A percentile compares a stretch with the other conserved stretches of the same genome.
These are phyloP conservation scores for Scaptodrosophila latifasciaeformis DNA, from an alignment of 2,888 invertebrate genomes.

Conservation along the genomic window DNA sequence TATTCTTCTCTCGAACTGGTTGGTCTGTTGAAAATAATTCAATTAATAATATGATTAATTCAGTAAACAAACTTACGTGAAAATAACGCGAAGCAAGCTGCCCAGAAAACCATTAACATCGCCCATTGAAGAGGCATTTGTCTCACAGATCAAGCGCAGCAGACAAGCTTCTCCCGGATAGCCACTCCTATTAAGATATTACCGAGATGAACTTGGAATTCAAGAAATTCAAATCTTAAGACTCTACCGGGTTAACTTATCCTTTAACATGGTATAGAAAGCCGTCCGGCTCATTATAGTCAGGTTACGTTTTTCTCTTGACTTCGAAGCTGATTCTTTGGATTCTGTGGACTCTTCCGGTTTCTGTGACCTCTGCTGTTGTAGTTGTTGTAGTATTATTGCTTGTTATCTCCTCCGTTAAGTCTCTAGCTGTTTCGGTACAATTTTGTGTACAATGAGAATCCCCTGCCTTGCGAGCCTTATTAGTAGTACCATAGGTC, in stretches of 20 bases:
- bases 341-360: neutral
- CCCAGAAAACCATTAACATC: slow-evolving; percentile 80
- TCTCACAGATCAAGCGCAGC: slow-evolving; percentile 81
- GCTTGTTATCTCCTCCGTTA: neutral
- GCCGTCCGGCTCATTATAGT: slow-evolving; percentile 59
- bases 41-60: neutral
- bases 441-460: slow-evolving; percentile 39
- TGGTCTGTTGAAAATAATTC: slow-evolving; percentile 42
- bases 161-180: slow-evolving; percentile 79
- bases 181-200: slow-evolving; percentile 61
- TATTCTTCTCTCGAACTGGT: slow-evolving; percentile 65
- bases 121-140: slow-evolving; percentile 75
- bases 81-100: slow-evolving; percentile 80
- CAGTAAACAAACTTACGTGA: slow-evolving; percentile 78
- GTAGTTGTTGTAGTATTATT: neutral
- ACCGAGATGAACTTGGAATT: no score
- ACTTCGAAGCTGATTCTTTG: neutral
- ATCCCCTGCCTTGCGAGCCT: slow-evolving; percentile 4
- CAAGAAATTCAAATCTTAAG: no score
- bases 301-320: slow-evolving; percentile 38
- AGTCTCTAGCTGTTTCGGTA: slow-evolving; percentile 17
- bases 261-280: slow-evolving; percentile 66
- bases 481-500: slow-evolving; percentile 36
- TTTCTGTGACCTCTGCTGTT: neutral
- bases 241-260: slow-evolving; percentile 64